Evolutionary conservation across 2,113 vertebrate species (phyloP).

Genomic region (Tautogolabrus adspersus): DNA sequence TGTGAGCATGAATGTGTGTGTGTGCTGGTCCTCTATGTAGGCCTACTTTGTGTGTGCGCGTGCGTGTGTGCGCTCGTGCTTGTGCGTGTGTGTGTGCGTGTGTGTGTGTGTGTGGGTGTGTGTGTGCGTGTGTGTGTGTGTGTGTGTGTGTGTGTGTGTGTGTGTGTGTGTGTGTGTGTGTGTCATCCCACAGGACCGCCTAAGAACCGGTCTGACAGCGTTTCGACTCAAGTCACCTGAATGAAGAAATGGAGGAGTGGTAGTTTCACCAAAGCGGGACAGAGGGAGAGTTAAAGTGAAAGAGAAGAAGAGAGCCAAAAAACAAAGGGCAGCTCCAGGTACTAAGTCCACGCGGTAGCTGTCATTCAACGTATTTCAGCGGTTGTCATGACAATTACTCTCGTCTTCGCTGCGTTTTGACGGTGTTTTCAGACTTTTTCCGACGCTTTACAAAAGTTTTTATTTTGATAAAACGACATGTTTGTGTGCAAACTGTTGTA

Average conservation of each 20-base stretch:
- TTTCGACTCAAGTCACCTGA: conserved; percentile 51
- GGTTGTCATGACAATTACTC: background rate
- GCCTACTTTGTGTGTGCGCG: background rate
- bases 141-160: background rate
- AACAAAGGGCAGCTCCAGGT: conserved; percentile 22
- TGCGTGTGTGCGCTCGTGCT: background rate
- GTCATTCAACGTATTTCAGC: background rate
- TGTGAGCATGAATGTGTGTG: background rate
- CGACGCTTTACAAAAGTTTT: background rate
- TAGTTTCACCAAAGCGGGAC: conserved; percentile 18
- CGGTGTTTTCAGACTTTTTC: background rate
- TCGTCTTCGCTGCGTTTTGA: background rate
- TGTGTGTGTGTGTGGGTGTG: background rate
- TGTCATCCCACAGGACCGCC: conserved; percentile 26
- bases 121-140: background rate
- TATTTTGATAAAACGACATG: background rate
- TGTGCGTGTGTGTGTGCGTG: conserved; percentile 3
- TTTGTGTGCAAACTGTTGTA: background rate
- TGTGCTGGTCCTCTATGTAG: background rate
- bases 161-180: background rate
- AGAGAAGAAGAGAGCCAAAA: conserved; percentile 2
- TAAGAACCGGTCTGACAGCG: conserved; percentile 72
- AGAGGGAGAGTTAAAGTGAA: conserved; percentile 11
- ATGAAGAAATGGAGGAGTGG: conserved; percentile 51
- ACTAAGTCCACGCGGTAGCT: conserved; percentile 52